Percentiles rank a stretch among this genome's conserved stretches.
Conservation (phyloP, 1,140 invertebrate species). For the Drosophila obscura region DNA sequence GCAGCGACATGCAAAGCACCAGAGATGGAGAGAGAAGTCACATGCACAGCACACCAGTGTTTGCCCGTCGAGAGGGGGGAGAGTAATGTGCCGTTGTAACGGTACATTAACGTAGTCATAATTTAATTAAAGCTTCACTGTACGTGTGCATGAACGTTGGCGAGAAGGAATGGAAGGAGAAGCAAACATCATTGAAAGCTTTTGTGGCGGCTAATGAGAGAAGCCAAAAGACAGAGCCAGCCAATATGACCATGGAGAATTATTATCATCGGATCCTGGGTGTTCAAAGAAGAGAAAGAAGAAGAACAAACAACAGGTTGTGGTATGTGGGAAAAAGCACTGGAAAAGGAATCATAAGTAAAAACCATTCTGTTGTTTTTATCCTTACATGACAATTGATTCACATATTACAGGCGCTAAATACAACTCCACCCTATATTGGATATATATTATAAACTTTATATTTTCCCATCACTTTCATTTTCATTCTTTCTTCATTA, state of each 20-base stretch:
- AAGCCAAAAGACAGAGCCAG: slow-evolving; percentile 5
- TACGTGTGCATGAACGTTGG: slow-evolving; percentile 20
- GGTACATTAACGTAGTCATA: slow-evolving; percentile 79
- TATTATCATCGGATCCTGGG: not conserved
- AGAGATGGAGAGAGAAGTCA: not conserved
- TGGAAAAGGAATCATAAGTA: too few relatives aligned
- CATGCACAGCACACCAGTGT: slow-evolving; percentile 54
- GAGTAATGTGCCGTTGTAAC: slow-evolving; percentile 65
- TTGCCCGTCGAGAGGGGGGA: not conserved
- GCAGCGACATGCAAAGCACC: slow-evolving; percentile 70
- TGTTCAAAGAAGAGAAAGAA: too few relatives aligned
- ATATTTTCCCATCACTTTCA: not conserved
- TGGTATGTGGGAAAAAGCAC: not conserved
- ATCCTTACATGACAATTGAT: too few relatives aligned
- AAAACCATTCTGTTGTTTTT: too few relatives aligned
- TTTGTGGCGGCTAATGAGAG: slow-evolving; percentile 44
- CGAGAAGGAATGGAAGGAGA: not conserved
- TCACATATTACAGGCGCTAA: too few relatives aligned
- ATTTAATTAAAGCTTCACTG: slow-evolving; percentile 70
- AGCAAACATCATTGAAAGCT: not conserved
- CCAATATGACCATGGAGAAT: slow-evolving; percentile 32
- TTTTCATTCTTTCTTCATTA: not conserved
- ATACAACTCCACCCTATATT: too few relatives aligned
- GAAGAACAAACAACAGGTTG: not conserved
- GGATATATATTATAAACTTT: too few relatives aligned